A percentile compares a stretch with the other conserved stretches of the same genome.
Conservation (phyloP, 2,113 vertebrate species). For the Oncorhynchus masou region DNA sequence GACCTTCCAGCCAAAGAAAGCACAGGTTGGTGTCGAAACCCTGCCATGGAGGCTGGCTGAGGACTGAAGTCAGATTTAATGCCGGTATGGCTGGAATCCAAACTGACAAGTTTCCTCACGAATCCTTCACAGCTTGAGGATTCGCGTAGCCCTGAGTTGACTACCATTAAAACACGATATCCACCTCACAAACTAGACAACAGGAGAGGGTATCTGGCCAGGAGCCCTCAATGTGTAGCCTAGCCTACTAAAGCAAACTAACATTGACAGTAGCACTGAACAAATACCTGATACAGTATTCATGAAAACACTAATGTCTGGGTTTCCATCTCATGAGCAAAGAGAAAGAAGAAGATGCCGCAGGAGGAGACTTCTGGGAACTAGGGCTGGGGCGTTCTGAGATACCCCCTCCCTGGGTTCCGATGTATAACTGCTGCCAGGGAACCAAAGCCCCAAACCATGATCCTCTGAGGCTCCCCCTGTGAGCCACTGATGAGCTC, state of each 20-base stretch:
- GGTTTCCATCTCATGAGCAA: neutral
- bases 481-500: conserved; percentile 33
- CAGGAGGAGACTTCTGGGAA: conserved; percentile 2
- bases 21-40: neutral
- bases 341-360: neutral
- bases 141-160: neutral
- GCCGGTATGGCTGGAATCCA: neutral
- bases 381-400: neutral
- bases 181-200: neutral
- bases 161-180: neutral
- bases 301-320: neutral
- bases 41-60: neutral
- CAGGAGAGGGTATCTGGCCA: neutral
- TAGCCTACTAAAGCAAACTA: neutral
- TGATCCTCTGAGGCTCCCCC: conserved; percentile 24
- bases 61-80: neutral
- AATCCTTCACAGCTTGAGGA: neutral
- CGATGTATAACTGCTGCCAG: conserved; percentile 4
- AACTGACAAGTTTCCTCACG: neutral
- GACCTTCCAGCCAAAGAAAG: neutral
- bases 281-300: neutral
- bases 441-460: neutral
- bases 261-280: neutral
- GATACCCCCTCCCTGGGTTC: neutral
- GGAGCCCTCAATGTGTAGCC: neutral